Conservation (phyloP, 2,797 vertebrate species). For the Pseudochirops corinnae region DNA sequence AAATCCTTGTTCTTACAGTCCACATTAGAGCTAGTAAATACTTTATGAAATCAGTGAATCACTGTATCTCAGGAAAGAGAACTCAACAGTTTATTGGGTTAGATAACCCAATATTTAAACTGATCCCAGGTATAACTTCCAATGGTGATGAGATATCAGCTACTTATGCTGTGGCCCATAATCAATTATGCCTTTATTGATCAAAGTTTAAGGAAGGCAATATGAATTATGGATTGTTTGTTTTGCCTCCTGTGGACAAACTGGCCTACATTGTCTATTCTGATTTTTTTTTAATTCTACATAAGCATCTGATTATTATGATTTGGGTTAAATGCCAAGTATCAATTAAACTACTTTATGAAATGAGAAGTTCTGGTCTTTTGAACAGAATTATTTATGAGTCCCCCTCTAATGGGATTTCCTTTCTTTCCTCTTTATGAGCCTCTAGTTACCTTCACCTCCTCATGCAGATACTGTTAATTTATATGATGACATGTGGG, state of each 20-base stretch:
- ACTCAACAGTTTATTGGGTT: conserved; percentile 26
- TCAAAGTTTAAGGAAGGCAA: conserved; percentile 32
- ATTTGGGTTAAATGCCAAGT: background rate
- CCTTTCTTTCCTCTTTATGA: conserved; percentile 7
- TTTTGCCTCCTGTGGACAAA: conserved; percentile 1
- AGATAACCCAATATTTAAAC: background rate
- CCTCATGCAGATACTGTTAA: background rate
- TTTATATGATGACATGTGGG: background rate
- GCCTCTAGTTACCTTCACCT: conserved; percentile 1
- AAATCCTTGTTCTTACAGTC: conserved; percentile 73
- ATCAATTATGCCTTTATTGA: conserved; percentile 4
- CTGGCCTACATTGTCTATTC: background rate
- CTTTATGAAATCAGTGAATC: conserved; percentile 72
- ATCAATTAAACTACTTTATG: background rate
- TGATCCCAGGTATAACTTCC: background rate
- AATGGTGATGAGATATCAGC: conserved; percentile 25
- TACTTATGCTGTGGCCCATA: conserved; percentile 17
- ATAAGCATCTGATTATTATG: background rate
- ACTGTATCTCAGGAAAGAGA: conserved; percentile 30
- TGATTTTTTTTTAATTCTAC: conserved; percentile 27
- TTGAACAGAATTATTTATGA: conserved; percentile 20
- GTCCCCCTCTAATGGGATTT: background rate
- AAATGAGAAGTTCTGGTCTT: conserved; percentile 17
- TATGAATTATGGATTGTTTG: background rate
- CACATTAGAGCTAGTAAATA: conserved; percentile 76